A percentile compares a stretch with the other conserved stretches of the same genome.
These are phyloP conservation scores for Pseudochirops corinnae DNA, from an alignment of 2,797 vertebrate genomes.

Conservation along the genomic window DNA sequence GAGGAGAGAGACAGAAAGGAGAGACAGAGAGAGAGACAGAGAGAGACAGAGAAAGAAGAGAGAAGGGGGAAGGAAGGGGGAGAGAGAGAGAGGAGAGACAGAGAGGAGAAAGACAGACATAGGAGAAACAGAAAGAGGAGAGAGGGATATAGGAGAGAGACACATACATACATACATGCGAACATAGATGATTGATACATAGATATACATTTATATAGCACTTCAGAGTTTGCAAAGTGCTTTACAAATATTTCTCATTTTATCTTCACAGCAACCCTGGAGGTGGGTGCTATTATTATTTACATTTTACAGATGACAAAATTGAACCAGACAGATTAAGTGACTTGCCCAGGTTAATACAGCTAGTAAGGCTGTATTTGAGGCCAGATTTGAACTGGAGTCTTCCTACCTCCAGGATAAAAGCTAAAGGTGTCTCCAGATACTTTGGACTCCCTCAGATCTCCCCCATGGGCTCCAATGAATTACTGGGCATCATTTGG, in stretches of 20 bases:
- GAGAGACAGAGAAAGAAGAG: background rate
- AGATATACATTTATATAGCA: background rate
- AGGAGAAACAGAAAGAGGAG: no score
- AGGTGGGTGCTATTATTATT: background rate
- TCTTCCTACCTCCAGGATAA: background rate
- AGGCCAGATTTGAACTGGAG: background rate
- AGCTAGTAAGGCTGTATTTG: background rate
- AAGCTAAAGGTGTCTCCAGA: background rate
- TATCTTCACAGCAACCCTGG: background rate
- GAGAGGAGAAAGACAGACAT: background rate
- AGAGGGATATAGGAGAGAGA: background rate
- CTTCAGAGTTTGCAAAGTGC: background rate
- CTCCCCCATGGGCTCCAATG: background rate
- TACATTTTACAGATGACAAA: background rate
- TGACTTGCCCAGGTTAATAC: background rate
- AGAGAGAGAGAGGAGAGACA: background rate
- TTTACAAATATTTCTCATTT: background rate
- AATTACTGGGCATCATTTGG: background rate
- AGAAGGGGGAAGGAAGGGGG: fast-evolving
- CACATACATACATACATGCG: background rate
- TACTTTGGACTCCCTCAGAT: background rate
- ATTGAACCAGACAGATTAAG: background rate
- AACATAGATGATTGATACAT: background rate
- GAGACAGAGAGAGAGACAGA: background rate
- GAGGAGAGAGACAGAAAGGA: no score